Evolutionary conservation across 2,888 invertebrate species (phyloP).

Genomic region (Eupithecia tripunctaria): DNA sequence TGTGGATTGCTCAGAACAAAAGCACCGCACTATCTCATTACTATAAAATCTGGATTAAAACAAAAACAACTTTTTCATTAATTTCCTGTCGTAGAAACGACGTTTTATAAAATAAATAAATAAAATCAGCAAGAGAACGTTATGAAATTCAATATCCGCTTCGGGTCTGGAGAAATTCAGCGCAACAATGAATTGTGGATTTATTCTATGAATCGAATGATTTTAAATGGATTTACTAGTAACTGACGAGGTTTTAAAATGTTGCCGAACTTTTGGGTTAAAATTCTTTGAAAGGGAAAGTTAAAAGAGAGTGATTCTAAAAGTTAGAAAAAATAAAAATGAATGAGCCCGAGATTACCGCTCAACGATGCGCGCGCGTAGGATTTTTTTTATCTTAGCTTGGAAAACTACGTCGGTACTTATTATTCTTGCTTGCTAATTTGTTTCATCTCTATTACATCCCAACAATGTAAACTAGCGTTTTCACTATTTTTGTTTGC

Average conservation of each 20-base stretch:
- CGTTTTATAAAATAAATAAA: conserved; percentile 65
- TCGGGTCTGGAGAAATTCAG: conserved; percentile 63
- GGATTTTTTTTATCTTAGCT: background rate
- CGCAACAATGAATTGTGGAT: conserved; percentile 65
- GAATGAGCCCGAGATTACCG: background rate
- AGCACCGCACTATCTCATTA: background rate
- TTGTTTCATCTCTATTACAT: background rate
- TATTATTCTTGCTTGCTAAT: background rate
- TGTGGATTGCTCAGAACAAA: background rate
- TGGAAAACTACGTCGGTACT: too few species aligned
- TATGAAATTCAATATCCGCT: conserved; percentile 83
- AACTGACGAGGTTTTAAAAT: conserved; percentile 5
- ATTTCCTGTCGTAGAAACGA: conserved; percentile 77
- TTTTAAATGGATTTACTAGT: conserved; percentile 32
- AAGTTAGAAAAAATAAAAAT: too few species aligned
- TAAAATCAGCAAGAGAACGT: conserved; percentile 75
- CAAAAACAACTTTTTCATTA: conserved; percentile 62
- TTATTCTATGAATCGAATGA: conserved; percentile 54
- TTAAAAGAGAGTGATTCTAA: background rate
- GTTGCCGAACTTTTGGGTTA: background rate
- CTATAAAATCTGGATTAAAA: background rate
- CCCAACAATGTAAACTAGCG: background rate
- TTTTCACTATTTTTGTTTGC: background rate
- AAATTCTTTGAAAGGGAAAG: background rate
- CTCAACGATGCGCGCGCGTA: background rate